Conservation (phyloP, 2,797 vertebrate species). For the Euphonia xanthogaster region DNA sequence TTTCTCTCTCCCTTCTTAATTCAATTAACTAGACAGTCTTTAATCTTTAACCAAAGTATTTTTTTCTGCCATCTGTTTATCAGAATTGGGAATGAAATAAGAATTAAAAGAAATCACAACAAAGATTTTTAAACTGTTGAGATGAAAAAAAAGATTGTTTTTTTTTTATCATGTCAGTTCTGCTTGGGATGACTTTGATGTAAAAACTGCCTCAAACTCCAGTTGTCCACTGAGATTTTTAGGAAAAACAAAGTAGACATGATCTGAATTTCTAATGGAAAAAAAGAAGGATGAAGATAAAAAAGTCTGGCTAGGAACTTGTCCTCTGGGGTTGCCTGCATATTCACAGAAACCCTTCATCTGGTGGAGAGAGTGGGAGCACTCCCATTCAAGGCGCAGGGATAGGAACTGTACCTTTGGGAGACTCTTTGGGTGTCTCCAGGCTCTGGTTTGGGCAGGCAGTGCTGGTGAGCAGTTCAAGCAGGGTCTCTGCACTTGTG, state of each 20-base stretch:
- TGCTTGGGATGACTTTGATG: constrained; percentile 44
- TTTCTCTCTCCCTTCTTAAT: constrained; percentile 23
- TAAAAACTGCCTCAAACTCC: constrained; percentile 34
- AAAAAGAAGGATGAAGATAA: neutral
- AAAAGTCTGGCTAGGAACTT: neutral
- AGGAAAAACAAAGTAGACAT: neutral
- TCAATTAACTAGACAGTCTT: constrained; percentile 33
- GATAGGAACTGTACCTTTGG: neutral
- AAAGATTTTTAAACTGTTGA: constrained; percentile 27
- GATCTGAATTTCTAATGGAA: constrained; percentile 3
- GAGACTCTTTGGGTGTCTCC: neutral
- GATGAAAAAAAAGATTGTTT: neutral
- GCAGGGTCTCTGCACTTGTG: fast-evolving
- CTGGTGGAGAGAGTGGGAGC: neutral
- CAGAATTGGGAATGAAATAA: constrained; percentile 15
- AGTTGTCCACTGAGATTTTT: constrained; percentile 22
- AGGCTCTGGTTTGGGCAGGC: neutral
- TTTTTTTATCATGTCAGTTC: neutral
- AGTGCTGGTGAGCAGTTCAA: neutral
- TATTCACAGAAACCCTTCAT: neutral
- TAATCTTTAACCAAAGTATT: constrained; percentile 2
- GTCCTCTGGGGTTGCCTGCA: neutral
- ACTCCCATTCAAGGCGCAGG: fast-evolving
- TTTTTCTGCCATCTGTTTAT: constrained; percentile 50
- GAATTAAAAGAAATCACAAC: constrained; percentile 34